Conservation (phyloP, 2,113 vertebrate species). For the Macheiramphus alcinus region DNA sequence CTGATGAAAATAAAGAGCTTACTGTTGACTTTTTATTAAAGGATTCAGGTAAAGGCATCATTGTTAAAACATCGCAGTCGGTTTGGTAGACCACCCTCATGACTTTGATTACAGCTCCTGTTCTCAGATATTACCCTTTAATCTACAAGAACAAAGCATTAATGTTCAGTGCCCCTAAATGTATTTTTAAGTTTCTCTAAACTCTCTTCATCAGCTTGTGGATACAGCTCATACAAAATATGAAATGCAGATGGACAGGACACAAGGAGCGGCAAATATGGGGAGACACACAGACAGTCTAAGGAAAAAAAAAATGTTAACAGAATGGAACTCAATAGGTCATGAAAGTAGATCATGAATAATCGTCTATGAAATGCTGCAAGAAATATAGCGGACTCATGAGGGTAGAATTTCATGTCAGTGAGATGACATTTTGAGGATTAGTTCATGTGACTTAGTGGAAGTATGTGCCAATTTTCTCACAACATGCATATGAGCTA, state of each 20-base stretch:
- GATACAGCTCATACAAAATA: neutral
- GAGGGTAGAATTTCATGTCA: neutral
- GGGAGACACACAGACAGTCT: neutral
- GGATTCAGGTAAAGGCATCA: neutral
- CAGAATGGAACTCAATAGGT: neutral
- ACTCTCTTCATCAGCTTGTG: neutral
- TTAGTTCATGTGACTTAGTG: neutral
- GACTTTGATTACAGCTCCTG: neutral
- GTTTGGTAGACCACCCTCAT: neutral
- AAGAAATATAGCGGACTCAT: neutral
- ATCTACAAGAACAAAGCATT: neutral
- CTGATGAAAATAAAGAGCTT: neutral
- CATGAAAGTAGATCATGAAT: conserved; percentile 4
- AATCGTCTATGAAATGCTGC: conserved; percentile 18
- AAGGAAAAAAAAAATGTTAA: neutral
- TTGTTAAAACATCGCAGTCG: neutral
- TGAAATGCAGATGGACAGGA: neutral
- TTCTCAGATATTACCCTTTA: neutral
- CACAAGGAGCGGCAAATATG: neutral
- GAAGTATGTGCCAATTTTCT: neutral
- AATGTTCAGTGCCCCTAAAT: neutral
- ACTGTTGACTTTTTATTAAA: neutral
- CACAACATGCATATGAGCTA: neutral
- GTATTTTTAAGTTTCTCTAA: neutral
- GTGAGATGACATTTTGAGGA: neutral